phyloP scores from a whole-genome alignment of 30 jellyfish, hydroid and myxozoan genomes.

The Hydractinia symbiolongicarpus region DNA sequence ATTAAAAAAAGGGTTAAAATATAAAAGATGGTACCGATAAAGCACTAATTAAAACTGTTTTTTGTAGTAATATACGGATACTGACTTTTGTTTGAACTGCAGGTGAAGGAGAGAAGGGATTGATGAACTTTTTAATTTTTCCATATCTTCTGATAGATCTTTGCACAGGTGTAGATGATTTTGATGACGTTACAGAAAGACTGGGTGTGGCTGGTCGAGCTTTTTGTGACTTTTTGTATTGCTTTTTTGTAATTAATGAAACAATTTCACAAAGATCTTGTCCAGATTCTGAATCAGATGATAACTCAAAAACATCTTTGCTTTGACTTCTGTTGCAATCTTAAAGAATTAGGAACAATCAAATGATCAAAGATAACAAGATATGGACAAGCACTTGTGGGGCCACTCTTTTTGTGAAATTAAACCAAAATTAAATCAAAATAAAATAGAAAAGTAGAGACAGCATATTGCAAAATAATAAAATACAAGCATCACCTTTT shows the following conservation, averaged over 20 bases:
- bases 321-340: background rate
- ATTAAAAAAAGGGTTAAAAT: no score
- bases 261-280: background rate
- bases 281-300: conserved; percentile 16
- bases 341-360: no score
- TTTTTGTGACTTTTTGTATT: background rate
- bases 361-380: no score
- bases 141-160: conserved; percentile 42
- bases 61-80: background rate
- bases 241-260: background rate
- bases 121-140: conserved; percentile 23
- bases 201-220: background rate
- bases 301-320: background rate
- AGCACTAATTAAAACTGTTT: background rate
- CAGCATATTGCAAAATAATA: no score
- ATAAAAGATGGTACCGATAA: no score
- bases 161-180: conserved; percentile 37
- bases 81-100: background rate
- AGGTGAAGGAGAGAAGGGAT: background rate
- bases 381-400: no score
- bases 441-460: no score
- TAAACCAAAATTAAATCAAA: no score
- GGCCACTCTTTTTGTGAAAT: no score
- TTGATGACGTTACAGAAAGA: conserved; percentile 6
- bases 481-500: background rate